Base-by-base conservation (phyloP, 2,113 vertebrate species). In the Rhagologus leucostigma region DNA sequence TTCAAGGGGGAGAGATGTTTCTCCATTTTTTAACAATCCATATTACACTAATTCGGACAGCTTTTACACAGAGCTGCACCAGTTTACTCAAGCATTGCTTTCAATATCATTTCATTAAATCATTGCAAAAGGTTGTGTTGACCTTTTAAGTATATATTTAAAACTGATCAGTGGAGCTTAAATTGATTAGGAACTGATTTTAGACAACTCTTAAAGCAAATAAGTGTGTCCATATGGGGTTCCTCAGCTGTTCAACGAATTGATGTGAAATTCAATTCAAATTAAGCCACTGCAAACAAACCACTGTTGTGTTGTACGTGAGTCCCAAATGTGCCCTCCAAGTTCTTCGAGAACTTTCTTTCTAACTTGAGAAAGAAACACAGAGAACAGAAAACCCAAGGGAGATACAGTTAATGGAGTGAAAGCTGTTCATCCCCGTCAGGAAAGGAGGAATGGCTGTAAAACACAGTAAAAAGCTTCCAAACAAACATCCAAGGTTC, bases 341-440 rank as follows among this genome's bases (percentile, higher is more conserved):
- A 83, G 76, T 97, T 97, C 77, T 95, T 57, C 9, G 22, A 94
- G 85, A 98, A 97, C 92, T 97, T 96, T 83, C 55, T 84, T 89
- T 75, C 57, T 81, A 64, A 59, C 63, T 92, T 67, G 20, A n/a
- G n/a, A n/a, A n/a, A n/a, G n/a, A n/a, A n/a, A n/a, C n/a, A n/a
- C n/a, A n/a, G n/a, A n/a, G n/a, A 85, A 85, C 26, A 77, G 67
- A 77, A 44, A 93, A 60, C 64, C 52, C 3, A 0, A 84, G 64
- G 46, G 86, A 93, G 73, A 82, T 30, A 13, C 23, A 71, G 49
- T 91, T 71, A 84, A 78, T 70, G 18, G 71, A 84, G 60, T n/a
- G 53, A 90, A 83, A 87, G 52, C 67, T 8, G 23, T 47, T 88
- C 59, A 52, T 47, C 44, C 52, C 23, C 10, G 2, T 79, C 47